Evolutionary conservation across 2,888 invertebrate species (phyloP), one percentile per base, ranked within the genome.

Genomic region (Strigamia maritima): DNA sequence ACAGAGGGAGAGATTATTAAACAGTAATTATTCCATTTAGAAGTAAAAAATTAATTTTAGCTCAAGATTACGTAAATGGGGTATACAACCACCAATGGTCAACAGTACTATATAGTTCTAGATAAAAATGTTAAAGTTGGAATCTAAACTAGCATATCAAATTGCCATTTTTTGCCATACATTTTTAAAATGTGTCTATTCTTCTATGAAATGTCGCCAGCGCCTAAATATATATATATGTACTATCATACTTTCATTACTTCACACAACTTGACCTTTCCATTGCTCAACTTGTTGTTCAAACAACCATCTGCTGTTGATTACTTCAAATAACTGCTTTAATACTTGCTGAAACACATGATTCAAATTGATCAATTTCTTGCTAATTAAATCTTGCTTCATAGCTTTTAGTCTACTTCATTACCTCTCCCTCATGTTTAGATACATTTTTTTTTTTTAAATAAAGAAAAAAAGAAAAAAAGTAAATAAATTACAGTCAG

Each of bases 381-480:
- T 16, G 24, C 65, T 65, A 65, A 65, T 65, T 65, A 65, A 65
- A 65, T 7, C 49, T 65, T 65, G 65, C 65, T 31, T 65, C 65
- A 65, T 26, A 14, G 65, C 28, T 65, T 24, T 65, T 65, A 65
- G 24, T 65, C 65, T 65, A 24, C 65, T 65, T 65, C 26, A 26
- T 16, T 65, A 14, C 22, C 26, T 16, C 65, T 28, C 10, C 16
- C 24, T 10, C n/a, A 22, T 19, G 49, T 49, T 49, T 14, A 49
- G 16, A 40, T 19, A 16, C n/a, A n/a, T 49, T 49, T 6, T 16
- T 2, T 49, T 19, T 16, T 14, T 16, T 10, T 10, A 44, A 7
- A 7, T 2, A 44, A 16, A 14, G 10, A 44, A 44, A 44, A 7
- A 44, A 16, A 14, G 40, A 44, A 49, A 49, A 49, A 49, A 49